A percentile compares a stretch with the other conserved stretches of the same genome.
These are phyloP conservation scores for Rhinoptilus africanus DNA, from an alignment of 2,113 vertebrate genomes.

Conservation along the genomic window DNA sequence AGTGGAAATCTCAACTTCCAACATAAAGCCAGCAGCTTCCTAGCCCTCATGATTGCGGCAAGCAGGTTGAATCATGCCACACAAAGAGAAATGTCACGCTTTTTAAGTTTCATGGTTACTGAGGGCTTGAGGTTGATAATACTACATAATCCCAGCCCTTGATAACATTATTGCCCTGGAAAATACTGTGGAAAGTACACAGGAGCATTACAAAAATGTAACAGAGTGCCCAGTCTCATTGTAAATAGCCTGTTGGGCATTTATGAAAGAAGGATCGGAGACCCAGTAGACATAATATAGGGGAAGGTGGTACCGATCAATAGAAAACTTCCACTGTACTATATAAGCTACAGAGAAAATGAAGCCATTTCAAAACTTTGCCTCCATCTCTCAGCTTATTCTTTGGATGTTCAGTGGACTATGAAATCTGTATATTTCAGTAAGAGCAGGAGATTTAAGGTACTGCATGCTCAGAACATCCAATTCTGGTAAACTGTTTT, in stretches of 20 bases:
- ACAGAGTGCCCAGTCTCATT: neutral
- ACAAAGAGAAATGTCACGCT: neutral
- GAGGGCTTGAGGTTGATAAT: neutral
- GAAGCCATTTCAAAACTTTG: neutral
- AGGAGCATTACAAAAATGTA: fast-evolving
- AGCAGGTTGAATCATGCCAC: neutral
- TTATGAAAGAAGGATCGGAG: neutral
- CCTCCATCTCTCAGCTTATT: neutral
- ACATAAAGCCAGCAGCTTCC: neutral
- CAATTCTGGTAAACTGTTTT: neutral
- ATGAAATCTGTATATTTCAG: neutral
- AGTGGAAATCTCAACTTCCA: neutral
- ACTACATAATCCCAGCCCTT: neutral
- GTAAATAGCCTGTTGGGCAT: neutral
- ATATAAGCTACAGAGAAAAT: neutral
- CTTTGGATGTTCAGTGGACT: neutral
- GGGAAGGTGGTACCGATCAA: neutral
- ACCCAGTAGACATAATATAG: neutral
- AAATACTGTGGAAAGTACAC: neutral
- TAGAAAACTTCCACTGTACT: neutral
- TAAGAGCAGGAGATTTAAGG: neutral
- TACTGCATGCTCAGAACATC: neutral
- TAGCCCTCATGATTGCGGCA: neutral
- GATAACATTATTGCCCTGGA: neutral
- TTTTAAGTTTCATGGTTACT: neutral